These are phyloP conservation scores for Trichopoda pennipes DNA, from an alignment of 2,888 invertebrate genomes.

Conservation along the genomic window DNA sequence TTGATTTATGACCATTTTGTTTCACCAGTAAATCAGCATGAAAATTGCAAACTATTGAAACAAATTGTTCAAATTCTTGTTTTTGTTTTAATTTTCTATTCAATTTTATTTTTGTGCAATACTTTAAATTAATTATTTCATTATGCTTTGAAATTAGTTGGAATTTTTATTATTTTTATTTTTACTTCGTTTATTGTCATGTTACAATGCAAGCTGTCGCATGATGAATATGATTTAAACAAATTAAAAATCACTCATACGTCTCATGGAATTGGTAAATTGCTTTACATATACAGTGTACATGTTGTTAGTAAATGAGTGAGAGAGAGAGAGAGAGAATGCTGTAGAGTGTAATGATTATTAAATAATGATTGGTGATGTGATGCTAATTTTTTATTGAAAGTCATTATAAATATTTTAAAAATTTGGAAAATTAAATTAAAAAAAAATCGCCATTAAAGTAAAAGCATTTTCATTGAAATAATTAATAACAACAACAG, in stretches of 20 bases:
- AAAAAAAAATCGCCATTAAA: too few relatives aligned
- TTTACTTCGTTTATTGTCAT: neutral
- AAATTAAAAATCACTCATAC: conserved; percentile 51
- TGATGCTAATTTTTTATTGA: too few relatives aligned
- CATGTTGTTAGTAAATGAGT: too few relatives aligned
- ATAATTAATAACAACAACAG: too few relatives aligned
- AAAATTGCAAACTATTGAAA: conserved; percentile 5
- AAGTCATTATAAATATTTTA: too few relatives aligned
- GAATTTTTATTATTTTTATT: neutral
- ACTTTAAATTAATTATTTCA: conserved; percentile 60
- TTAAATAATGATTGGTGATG: too few relatives aligned
- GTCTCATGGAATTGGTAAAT: neutral
- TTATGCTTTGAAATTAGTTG: conserved; percentile 26
- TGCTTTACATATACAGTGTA: too few relatives aligned
- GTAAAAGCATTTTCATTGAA: too few relatives aligned
- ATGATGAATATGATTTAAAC: conserved; percentile 51
- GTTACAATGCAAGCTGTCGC: conserved; percentile 30
- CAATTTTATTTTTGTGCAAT: conserved; percentile 29
- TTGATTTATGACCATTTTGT: conserved; percentile 52
- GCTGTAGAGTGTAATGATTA: too few relatives aligned
- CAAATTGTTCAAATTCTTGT: conserved; percentile 38
- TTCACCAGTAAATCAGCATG: conserved; percentile 1
- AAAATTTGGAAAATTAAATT: too few relatives aligned
- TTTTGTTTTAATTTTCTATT: neutral
- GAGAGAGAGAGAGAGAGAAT: too few relatives aligned